phyloP scores from a whole-genome alignment of 2,113 vertebrate species.

The Hemibagrus wyckioides region DNA sequence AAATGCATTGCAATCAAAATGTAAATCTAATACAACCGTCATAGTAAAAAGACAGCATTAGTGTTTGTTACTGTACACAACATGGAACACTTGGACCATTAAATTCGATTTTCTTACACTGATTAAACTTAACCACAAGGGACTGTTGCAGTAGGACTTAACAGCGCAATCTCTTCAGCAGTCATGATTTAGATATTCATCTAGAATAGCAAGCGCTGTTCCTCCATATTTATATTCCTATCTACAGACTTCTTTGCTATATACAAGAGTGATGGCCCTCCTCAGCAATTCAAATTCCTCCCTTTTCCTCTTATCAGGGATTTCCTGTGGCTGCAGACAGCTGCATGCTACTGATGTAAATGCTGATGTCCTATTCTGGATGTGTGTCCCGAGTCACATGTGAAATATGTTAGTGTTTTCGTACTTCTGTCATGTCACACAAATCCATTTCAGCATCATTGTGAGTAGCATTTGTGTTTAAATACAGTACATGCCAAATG shows the following conservation, averaged over 20 bases:
- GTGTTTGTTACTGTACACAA: neutral
- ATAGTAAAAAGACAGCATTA: neutral
- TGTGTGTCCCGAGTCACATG: constrained; percentile 2
- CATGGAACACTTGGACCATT: neutral
- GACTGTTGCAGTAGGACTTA: constrained; percentile 18
- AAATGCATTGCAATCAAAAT: constrained; percentile 1
- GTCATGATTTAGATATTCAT: constrained; percentile 32
- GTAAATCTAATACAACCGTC: neutral
- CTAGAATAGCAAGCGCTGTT: constrained; percentile 22
- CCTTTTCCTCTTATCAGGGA: constrained; percentile 36
- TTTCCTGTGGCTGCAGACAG: constrained; percentile 32
- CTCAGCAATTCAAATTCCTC: constrained; percentile 49
- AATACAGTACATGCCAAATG: neutral
- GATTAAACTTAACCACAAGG: constrained; percentile 11
- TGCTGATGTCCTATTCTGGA: constrained; percentile 16
- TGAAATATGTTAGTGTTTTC: neutral
- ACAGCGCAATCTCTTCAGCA: constrained; percentile 2
- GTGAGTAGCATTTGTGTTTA: neutral
- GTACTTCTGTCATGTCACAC: neutral
- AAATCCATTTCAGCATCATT: neutral
- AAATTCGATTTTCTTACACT: neutral
- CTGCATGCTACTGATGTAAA: constrained; percentile 14
- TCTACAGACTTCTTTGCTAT: constrained; percentile 39
- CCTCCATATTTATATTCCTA: constrained; percentile 33
- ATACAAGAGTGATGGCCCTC: constrained; percentile 26